These are phyloP conservation scores for Perizoma flavofasciatum DNA, from an alignment of 2,888 invertebrate genomes.

Conservation along the genomic window DNA sequence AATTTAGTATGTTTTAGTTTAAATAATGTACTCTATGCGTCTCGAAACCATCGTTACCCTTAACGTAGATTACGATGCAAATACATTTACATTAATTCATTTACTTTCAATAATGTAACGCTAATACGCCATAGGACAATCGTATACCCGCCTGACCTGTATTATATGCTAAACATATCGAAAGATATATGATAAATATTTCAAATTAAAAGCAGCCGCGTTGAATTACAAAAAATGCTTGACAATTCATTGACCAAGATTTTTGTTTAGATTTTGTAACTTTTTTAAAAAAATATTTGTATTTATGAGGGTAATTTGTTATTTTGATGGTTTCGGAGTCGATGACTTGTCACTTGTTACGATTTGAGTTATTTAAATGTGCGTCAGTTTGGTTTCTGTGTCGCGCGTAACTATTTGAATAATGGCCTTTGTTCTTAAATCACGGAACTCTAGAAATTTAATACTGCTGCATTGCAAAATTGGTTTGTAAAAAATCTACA, in stretches of 20 bases:
- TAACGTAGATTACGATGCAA: too few species aligned
- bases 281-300: slow-evolving; percentile 13
- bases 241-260: slow-evolving; percentile 28
- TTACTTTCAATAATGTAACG: not conserved
- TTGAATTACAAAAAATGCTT: slow-evolving; percentile 18
- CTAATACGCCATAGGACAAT: not conserved
- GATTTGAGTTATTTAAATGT: slow-evolving; percentile 9
- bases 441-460: not conserved
- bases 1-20: too few species aligned
- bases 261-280: slow-evolving; percentile 5
- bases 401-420: slow-evolving; percentile 2
- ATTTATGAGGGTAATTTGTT: slow-evolving; percentile 24
- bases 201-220: slow-evolving; percentile 17
- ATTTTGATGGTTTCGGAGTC: slow-evolving; percentile 18
- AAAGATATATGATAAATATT: slow-evolving; percentile 7
- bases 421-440: slow-evolving; percentile 16
- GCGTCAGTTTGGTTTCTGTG: not conserved
- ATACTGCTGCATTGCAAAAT: too few species aligned
- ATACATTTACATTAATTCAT: not conserved
- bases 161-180: slow-evolving; percentile 1
- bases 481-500: too few species aligned
- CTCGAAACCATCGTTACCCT: too few species aligned
- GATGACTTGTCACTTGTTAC: slow-evolving; percentile 13
- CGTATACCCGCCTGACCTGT: slow-evolving; percentile 3
- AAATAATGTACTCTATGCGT: too few species aligned